Evolutionary conservation across 2,888 invertebrate species (phyloP), one percentile per base, ranked within the genome.

Genomic region (Pterostichus niger): DNA sequence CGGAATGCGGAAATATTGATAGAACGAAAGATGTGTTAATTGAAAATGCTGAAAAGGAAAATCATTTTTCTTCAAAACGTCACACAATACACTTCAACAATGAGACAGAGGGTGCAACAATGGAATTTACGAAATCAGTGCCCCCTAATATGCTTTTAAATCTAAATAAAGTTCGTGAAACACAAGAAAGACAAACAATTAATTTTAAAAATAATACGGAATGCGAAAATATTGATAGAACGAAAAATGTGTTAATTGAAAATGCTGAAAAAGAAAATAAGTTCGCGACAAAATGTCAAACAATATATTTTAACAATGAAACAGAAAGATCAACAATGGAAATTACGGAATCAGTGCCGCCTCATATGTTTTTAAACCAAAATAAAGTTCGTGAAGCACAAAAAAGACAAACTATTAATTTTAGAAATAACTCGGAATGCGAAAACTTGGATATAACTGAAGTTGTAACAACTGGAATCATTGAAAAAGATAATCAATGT

Each of bases 291-390:
- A 40, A 40, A 15, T 54, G 79, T 35, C 61, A 83, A 68, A 84
- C 83, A n/a, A 33, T 82, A 35, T 52, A 40, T 52, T 77, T 11
- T 13, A 56, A 83, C 10, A 40, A 76, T n/a, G 76, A 24, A 33
- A 7, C 40, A 13, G 52, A 68, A 13, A 52, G 54, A 15, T 59
- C 75, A 33, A 78, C 78, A 44, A 84, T 85, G 84, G 84, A 85
- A 80, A 81, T 84, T 24, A 81, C 83, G n/a, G 40, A 77, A 49
- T 56, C 59, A 73, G 76, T 64, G 3, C 75, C 76, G 13, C 11
- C 46, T 40, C 17, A 24, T 24, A 17, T 40, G 78, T 24, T 31
- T 15, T 13, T 75, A 73, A 71, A 77, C n/a, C 35, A 2, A 75
- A 24, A 68, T 7, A 35, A 10, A 49, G n/a, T 5, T 11, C 13